Evolutionary conservation across 1,140 invertebrate species (phyloP), one percentile per base, ranked within the genome.

Genomic region (Trichonephila inaurata): DNA sequence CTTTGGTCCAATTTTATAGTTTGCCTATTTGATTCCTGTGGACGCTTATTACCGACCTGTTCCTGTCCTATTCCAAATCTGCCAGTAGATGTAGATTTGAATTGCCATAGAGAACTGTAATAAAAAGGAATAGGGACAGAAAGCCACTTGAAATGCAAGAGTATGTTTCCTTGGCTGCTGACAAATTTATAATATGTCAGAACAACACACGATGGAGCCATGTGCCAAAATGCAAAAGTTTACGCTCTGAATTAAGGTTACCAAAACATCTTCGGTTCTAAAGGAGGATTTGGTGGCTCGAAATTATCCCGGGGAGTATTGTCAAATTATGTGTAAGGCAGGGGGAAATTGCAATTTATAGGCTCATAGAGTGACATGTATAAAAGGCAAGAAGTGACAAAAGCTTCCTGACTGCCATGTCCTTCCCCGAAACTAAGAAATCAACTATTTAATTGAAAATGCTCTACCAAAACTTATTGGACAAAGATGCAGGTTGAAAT

Each of bases 81-180:
- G 5, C 24, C 87, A 2, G n/a, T n/a, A n/a, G n/a, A n/a, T n/a
- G n/a, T n/a, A n/a, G 33, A 40, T 12, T 58, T 24, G 72, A 44
- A 33, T 18, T 64, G 51, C 19, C 1, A 69, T 33, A 10, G 87
- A 64, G 2, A 51, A 24, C 51, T 89, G 87, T 16, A 24, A 2
- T 16, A 16, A 64, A 69, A 66, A 24, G 14, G 14, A 8, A 3
- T n/a, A 24, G 33, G 33, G 33, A n/a, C 40, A 89, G 6, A 89
- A 18, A 44, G 87, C 18, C n/a, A 66, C 33, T 44, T 89, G 8
- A 51, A n/a, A 19, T 89, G 87, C n/a, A 72, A 89, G 16, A 89
- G 7, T 12, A 89, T 12, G 7, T n/a, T 8, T 4, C 61, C 8
- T 4, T 89, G 12, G 5, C 21, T 21, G 40, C 33, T 6, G 18